Percentiles rank a stretch among this genome's conserved stretches.
phyloP scores from a whole-genome alignment of 1,140 invertebrate genomes.

The Drosophila tsacasi region DNA sequence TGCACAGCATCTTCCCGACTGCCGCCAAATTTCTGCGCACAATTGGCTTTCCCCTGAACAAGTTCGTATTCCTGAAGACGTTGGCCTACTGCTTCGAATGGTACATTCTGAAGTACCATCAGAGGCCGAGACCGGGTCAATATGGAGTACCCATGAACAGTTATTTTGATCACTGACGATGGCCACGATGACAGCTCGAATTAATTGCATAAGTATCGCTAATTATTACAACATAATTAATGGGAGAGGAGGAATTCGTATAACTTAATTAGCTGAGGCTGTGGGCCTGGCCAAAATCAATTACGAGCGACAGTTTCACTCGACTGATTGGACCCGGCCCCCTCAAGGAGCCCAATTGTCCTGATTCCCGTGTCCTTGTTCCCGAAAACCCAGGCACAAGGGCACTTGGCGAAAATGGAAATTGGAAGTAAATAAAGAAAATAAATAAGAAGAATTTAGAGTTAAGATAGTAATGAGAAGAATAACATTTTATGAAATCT shows the following conservation, averaged over 20 bases:
- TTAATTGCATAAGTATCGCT: constrained; percentile 55
- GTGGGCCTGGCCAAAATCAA: constrained; percentile 60
- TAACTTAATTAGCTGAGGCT: constrained; percentile 63
- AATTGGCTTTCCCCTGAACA: constrained; percentile 12
- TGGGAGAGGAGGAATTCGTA: constrained; percentile 60
- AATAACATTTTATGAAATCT: neutral
- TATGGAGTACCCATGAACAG: constrained; percentile 42
- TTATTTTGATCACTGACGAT: constrained; percentile 5
- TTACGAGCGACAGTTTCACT: constrained; percentile 52
- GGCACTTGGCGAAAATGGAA: neutral
- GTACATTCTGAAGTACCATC: constrained; percentile 52
- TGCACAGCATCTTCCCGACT: accelerated
- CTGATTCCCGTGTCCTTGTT: constrained; percentile 38
- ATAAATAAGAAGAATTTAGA: neutral
- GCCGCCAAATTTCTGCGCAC: neutral
- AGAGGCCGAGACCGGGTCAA: neutral
- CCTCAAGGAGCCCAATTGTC: constrained; percentile 28
- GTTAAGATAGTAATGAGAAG: neutral
- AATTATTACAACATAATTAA: constrained; percentile 53
- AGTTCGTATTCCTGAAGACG: constrained; percentile 12
- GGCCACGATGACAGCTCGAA: constrained; percentile 16
- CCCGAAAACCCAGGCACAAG: constrained; percentile 15
- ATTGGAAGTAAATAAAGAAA: too few relatives aligned
- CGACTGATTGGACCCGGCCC: constrained; percentile 40
- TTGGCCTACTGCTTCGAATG: constrained; percentile 64